phyloP scores from a whole-genome alignment of 2,113 vertebrate genomes.

The western clawed frog (Xenopus tropicalis) region DNA sequence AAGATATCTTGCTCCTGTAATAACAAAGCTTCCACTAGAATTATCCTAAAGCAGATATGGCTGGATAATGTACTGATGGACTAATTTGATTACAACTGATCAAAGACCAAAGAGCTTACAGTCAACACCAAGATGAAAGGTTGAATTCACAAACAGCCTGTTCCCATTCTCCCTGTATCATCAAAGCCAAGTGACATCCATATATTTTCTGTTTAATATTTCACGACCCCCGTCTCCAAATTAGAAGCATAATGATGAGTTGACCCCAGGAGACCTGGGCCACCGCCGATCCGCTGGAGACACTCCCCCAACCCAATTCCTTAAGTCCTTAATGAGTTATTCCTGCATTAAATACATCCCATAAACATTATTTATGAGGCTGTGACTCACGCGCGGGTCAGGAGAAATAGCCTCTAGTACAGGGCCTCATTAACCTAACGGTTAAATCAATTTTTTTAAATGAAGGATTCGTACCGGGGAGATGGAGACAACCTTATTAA shows the following conservation, averaged over 20 bases:
- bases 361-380: background rate
- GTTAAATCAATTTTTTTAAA: background rate
- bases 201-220: too few species aligned
- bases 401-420: background rate
- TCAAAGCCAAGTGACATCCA: too few species aligned
- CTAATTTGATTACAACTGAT: too few species aligned
- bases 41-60: too few species aligned
- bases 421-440: background rate
- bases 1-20: too few species aligned
- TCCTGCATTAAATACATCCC: background rate
- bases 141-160: too few species aligned
- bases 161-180: too few species aligned
- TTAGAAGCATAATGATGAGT: background rate
- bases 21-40: too few species aligned
- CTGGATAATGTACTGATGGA: too few species aligned
- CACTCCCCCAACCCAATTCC: background rate
- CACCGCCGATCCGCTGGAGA: background rate
- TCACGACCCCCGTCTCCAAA: background rate
- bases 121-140: too few species aligned
- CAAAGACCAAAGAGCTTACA: too few species aligned
- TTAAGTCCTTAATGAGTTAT: background rate
- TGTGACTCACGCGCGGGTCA: background rate
- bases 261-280: background rate
- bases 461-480: background rate
- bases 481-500: background rate